Conservation (phyloP, 2,797 vertebrate genomes). For the Diglossa cyanea region DNA sequence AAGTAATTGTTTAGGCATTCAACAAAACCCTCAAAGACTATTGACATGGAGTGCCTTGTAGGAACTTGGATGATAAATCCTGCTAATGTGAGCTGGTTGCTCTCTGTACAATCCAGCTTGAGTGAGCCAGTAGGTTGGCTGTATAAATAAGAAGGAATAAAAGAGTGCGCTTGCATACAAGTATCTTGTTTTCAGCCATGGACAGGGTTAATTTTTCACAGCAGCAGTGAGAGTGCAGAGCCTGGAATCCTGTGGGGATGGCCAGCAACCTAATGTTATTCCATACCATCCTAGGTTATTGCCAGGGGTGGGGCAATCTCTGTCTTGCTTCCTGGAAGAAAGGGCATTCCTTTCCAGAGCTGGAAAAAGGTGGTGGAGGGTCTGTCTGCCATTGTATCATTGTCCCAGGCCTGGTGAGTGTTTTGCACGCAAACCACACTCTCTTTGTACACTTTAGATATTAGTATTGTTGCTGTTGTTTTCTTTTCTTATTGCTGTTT, state of each 20-base stretch:
- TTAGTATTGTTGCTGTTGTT: not conserved
- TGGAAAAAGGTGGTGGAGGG: not conserved
- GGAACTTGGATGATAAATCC: not conserved
- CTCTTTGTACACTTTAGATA: not conserved
- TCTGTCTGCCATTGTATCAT: not conserved
- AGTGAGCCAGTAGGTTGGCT: not conserved
- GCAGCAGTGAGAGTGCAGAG: not conserved
- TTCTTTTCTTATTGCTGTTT: not conserved
- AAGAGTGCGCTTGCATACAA: not conserved
- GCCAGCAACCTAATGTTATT: not conserved
- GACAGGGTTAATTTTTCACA: not conserved
- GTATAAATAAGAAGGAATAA: not conserved
- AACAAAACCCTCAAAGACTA: not conserved
- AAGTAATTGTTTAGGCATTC: not conserved
- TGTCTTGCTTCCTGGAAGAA: not conserved
- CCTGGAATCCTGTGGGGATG: too few species aligned
- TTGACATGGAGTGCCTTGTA: not conserved
- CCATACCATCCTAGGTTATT: not conserved
- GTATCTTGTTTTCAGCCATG: not conserved
- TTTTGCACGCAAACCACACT: not conserved
- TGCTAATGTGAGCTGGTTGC: not conserved
- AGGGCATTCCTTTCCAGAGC: rapidly evolving
- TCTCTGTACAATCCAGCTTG: not conserved
- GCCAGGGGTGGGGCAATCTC: rapidly evolving
- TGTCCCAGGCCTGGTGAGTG: not conserved